Evolutionary conservation across 2,888 invertebrate genomes (phyloP).

Genomic region (Ochropleura plecta): DNA sequence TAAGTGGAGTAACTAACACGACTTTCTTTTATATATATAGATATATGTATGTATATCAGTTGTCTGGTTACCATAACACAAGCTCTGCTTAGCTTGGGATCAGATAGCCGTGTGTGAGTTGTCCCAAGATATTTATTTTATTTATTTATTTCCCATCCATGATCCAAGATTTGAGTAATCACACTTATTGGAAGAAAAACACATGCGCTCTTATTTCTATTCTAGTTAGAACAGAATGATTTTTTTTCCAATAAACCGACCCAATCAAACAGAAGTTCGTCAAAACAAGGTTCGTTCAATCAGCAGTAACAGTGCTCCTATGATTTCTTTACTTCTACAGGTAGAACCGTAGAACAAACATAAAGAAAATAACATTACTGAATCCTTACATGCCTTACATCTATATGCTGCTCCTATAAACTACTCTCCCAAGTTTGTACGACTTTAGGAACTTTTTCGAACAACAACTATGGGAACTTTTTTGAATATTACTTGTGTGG

Average conservation of each 20-base stretch:
- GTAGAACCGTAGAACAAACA: slow-evolving; percentile 30
- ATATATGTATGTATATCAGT: no score
- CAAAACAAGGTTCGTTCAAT: slow-evolving; percentile 23
- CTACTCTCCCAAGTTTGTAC: slow-evolving; percentile 41
- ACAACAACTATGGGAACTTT: slow-evolving; percentile 37
- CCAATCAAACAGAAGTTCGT: background rate
- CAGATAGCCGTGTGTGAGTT: no score
- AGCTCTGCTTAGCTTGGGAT: no score
- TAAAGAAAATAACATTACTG: slow-evolving; percentile 46
- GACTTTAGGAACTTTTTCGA: slow-evolving; percentile 51
- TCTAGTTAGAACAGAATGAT: background rate
- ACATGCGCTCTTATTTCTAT: background rate
- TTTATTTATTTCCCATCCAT: no score
- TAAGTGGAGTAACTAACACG: no score
- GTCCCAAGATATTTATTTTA: no score
- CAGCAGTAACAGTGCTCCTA: slow-evolving; percentile 33
- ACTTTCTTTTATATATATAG: no score
- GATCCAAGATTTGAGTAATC: background rate
- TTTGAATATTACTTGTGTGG: slow-evolving; percentile 43
- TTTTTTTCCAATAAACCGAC: background rate
- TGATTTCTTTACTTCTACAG: slow-evolving; percentile 12
- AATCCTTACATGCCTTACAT: slow-evolving; percentile 43
- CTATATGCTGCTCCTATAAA: slow-evolving; percentile 43
- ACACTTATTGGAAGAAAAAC: background rate
- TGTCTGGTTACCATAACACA: no score